phyloP scores from a whole-genome alignment of 2,888 invertebrate species.

The Spatulosminthurus flaviceps region DNA sequence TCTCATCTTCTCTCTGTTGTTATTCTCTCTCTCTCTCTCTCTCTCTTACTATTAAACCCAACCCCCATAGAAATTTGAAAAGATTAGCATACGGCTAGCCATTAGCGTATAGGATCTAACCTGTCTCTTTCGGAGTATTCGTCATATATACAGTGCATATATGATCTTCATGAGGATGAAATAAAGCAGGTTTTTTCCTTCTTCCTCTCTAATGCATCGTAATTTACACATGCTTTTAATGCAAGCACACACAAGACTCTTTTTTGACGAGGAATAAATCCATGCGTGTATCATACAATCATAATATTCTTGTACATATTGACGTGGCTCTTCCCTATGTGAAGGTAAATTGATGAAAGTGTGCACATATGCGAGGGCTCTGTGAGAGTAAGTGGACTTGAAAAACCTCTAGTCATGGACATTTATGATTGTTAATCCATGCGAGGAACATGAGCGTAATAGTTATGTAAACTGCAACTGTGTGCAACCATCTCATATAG shows the following conservation, averaged over 20 bases:
- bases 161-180: conserved; percentile 34
- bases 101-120: conserved; percentile 13
- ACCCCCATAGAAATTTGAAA: conserved; percentile 19
- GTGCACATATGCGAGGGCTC: not conserved
- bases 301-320: not conserved
- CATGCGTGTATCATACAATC: not conserved
- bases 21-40: conserved; percentile 19
- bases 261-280: conserved; percentile 6
- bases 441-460: conserved; percentile 21
- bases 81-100: conserved; percentile 22
- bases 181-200: conserved; percentile 41
- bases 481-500: conserved; percentile 12
- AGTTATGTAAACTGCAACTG: conserved; percentile 19
- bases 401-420: conserved; percentile 23
- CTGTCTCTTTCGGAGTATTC: not conserved
- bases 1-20: conserved; percentile 16
- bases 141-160: no score
- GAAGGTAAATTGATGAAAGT: not conserved
- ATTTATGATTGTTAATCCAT: conserved; percentile 30
- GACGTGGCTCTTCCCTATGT: not conserved
- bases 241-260: not conserved
- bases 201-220: conserved; percentile 23
- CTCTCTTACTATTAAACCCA: conserved; percentile 24
- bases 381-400: not conserved
- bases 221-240: conserved; percentile 26